A percentile compares a stretch with the other conserved stretches of the same genome.
Evolutionary conservation across 2,113 vertebrate genomes (phyloP).

Genomic region (Engraulis encrasicolus): DNA sequence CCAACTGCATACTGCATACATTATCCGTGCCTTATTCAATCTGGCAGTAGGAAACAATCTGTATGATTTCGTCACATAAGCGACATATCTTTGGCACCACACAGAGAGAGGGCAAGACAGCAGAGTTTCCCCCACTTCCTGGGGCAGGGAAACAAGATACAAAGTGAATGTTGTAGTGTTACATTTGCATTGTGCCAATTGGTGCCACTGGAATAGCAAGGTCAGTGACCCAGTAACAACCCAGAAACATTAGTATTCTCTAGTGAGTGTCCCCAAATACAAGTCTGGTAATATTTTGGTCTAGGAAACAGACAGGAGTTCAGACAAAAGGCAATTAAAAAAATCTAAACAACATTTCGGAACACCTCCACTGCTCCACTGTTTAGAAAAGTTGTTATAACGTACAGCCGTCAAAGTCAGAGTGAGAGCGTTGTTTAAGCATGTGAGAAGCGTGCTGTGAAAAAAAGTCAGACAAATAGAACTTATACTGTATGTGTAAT

Average conservation of each 20-base stretch:
- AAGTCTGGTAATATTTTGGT: background rate
- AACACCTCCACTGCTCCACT: background rate
- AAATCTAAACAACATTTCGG: background rate
- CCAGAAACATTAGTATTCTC: background rate
- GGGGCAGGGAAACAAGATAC: background rate
- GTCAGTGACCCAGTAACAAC: background rate
- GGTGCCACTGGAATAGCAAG: background rate
- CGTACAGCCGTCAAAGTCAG: too few species aligned
- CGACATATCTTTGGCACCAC: background rate
- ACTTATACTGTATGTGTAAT: too few species aligned
- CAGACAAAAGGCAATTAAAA: background rate
- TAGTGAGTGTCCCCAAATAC: background rate
- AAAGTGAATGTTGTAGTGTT: background rate
- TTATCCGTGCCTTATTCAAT: background rate
- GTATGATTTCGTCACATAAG: background rate
- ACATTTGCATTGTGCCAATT: background rate
- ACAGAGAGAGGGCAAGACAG: background rate
- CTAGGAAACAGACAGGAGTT: background rate
- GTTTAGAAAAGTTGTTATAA: background rate
- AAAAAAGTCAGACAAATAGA: background rate
- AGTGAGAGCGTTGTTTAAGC: too few species aligned
- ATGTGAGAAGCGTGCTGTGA: background rate
- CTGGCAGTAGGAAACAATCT: background rate
- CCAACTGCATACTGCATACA: background rate
- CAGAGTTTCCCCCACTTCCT: background rate